Conservation (phyloP, 2,113 vertebrate species). For the Eupsittula cactorum region DNA sequence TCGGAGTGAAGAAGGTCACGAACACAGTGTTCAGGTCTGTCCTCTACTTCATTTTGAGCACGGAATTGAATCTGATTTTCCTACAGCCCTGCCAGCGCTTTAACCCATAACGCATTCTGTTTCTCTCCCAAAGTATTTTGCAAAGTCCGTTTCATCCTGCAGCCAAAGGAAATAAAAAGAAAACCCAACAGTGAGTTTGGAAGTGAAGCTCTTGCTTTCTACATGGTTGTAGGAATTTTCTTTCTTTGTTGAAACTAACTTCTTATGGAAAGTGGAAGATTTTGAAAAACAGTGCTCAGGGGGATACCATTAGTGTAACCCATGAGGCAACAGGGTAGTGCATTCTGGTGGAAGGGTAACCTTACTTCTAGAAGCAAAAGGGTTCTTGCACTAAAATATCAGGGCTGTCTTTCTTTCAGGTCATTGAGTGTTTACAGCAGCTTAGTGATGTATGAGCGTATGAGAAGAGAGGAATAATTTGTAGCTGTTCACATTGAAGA, state of each 20-base stretch:
- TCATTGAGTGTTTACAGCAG: slow-evolving; percentile 34
- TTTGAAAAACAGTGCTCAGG: neutral
- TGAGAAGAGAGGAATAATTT: slow-evolving; percentile 32
- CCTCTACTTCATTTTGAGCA: neutral
- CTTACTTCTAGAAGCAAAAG: neutral
- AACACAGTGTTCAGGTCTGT: neutral
- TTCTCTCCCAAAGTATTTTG: neutral
- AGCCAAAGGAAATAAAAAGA: neutral
- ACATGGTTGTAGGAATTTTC: neutral
- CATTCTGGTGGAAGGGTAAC: slow-evolving; percentile 19
- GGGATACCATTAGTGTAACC: neutral
- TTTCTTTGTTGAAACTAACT: neutral
- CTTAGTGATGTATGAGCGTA: slow-evolving; percentile 3
- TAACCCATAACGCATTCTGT: neutral
- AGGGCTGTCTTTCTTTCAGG: slow-evolving; percentile 23
- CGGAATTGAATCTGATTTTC: neutral
- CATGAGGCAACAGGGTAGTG: neutral
- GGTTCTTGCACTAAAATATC: slow-evolving; percentile 53
- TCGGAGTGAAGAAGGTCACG: neutral
- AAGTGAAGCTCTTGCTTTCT: neutral
- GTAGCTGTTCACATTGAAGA: slow-evolving; percentile 13
- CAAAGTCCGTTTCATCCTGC: neutral
- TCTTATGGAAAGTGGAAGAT: neutral
- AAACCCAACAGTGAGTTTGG: neutral
- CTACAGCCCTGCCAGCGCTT: neutral